Conservation (phyloP, 2,113 vertebrate species). For the Puffinus mauretanicus region DNA sequence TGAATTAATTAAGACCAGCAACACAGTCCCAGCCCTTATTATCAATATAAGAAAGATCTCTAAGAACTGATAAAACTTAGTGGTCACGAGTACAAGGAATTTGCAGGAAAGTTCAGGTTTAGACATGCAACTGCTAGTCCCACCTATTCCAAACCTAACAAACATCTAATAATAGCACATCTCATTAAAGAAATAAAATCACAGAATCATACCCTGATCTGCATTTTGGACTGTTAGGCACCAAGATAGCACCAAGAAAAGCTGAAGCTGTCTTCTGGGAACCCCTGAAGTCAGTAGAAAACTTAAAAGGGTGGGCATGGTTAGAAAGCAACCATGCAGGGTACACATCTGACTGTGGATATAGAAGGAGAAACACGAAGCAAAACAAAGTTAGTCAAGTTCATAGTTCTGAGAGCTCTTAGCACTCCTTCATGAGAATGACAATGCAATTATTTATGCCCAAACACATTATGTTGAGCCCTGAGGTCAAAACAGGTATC, state of each 20-base stretch:
- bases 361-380: neutral
- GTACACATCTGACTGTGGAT: neutral
- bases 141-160: neutral
- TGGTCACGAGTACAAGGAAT: neutral
- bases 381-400: neutral
- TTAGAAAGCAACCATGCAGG: neutral
- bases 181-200: neutral
- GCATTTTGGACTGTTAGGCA: neutral
- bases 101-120: neutral
- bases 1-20: neutral
- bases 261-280: fast-evolving
- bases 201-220: neutral
- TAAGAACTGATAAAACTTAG: neutral
- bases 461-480: neutral
- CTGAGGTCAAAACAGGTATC: neutral
- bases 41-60: neutral
- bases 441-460: neutral
- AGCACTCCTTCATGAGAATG: neutral
- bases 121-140: neutral
- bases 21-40: neutral
- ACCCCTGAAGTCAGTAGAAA: neutral
- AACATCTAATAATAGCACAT: neutral
- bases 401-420: neutral
- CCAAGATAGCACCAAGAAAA: neutral
- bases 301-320: neutral